Conservation (phyloP, 2,797 vertebrate species). For the Heliangelus exortis region DNA sequence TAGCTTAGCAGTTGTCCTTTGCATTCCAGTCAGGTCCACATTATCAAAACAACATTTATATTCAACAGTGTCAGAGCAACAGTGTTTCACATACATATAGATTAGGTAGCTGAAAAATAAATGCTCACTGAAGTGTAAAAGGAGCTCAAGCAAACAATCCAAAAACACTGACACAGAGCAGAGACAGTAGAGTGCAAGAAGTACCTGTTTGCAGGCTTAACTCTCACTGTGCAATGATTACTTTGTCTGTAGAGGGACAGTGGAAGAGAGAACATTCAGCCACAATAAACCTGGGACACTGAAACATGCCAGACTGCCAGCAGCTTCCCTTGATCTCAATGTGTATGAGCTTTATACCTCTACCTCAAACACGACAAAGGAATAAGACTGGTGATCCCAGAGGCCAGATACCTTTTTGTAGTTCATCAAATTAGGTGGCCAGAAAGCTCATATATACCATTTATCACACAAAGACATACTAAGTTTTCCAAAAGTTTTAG, state of each 20-base stretch:
- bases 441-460: not conserved
- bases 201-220: not conserved
- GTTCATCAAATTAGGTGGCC: conserved; percentile 1
- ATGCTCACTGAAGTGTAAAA: conserved; percentile 22
- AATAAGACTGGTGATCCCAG: not conserved
- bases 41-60: conserved; percentile 45
- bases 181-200: conserved; percentile 3
- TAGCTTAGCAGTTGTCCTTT: not conserved
- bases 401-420: conserved; percentile 4
- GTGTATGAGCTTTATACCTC: not conserved
- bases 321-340: not conserved
- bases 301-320: not conserved
- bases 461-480: not conserved
- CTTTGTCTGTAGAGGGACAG: not conserved
- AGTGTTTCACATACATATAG: not conserved
- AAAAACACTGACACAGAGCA: conserved; percentile 5
- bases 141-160: conserved; percentile 13
- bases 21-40: conserved; percentile 14
- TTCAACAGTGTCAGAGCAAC: not conserved
- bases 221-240: not conserved
- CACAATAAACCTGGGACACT: conserved; percentile 22
- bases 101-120: conserved; percentile 29
- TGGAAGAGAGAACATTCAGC: not conserved
- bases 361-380: not conserved
- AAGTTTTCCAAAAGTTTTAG: not conserved